Evolutionary conservation across 2,113 vertebrate genomes (phyloP).

Genomic region (Tragelaphus imberbis): DNA sequence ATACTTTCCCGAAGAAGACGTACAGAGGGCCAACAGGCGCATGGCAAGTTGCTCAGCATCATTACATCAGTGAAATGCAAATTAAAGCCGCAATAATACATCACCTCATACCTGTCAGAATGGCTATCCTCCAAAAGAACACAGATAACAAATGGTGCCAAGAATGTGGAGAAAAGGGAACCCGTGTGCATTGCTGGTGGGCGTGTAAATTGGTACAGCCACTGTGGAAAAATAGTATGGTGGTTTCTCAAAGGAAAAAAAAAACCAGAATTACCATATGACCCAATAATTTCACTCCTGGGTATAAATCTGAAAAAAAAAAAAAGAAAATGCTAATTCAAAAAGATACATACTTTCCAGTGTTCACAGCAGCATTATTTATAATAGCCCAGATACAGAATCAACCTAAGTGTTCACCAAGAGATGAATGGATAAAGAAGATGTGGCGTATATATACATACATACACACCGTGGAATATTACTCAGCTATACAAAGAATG

Average conservation of each 20-base stretch:
- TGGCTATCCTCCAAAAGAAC: background rate
- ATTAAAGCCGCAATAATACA: background rate
- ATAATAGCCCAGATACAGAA: background rate
- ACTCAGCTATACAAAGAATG: background rate
- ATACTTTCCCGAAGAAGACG: background rate
- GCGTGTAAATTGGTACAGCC: background rate
- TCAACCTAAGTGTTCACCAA: background rate
- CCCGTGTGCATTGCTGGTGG: background rate
- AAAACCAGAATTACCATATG: background rate
- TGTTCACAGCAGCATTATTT: background rate
- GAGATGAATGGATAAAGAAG: background rate
- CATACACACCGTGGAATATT: background rate
- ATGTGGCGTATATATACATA: background rate
- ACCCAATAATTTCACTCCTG: background rate
- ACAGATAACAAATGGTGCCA: background rate
- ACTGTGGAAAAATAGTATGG: background rate
- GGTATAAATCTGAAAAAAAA: background rate
- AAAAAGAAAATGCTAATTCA: background rate
- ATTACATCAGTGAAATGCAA: background rate
- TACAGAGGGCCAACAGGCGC: background rate
- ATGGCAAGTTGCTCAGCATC: background rate
- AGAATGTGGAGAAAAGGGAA: background rate
- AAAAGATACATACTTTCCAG: background rate
- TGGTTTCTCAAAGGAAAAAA: background rate
- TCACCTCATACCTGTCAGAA: background rate